Evolutionary conservation across 2,888 invertebrate genomes (phyloP), one percentile per base, ranked within the genome.

Genomic region (Euzetes globulus): DNA sequence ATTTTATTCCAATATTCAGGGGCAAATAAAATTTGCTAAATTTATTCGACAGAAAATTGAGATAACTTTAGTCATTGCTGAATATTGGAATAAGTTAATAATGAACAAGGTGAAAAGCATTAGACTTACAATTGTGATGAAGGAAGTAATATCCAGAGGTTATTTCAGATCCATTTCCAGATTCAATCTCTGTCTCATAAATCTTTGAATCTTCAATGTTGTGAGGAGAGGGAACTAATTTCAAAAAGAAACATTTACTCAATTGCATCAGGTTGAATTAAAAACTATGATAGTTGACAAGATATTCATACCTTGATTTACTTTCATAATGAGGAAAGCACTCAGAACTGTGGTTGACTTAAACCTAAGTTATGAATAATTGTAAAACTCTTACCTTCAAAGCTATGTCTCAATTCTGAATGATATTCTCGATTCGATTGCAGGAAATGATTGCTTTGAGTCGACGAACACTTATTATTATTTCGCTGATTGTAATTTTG

Each of bases 381-480:
- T 27, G n/a, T 29, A 37, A 65, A 37, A 29, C 7, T 5, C 65
- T 65, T 65, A 65, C 65, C 65, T 65, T 65, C 65, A 11, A 65
- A 65, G 37, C 37, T 65, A 65, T 37, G 13, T 19, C 65, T 33
- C 7, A n/a, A 33, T 5, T 58, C 58, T 58, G 27, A 58, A 1
- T 58, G 27, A 41, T 41, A 72, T 33, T 17, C 41, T 19, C 58
- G 58, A 72, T 52, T 52, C 22, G 47, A 52, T 68, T 73, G 73
- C 15, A 68, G 27, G 33, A 27, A 25, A 60, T 72, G 72, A 27
- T 63, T 47, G 65, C 65, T 9, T 37, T 65, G 65, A 65, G n/a
- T 71, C 29, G 27, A 27, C 27, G 27, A 71, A 50, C 71, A 52
- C 71, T 47, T 50, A 52, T 71, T 71, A 71, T 47, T 71, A 71